Base-by-base conservation (phyloP, 2,113 vertebrate genomes). In the Oncorhynchus tshawytscha region DNA sequence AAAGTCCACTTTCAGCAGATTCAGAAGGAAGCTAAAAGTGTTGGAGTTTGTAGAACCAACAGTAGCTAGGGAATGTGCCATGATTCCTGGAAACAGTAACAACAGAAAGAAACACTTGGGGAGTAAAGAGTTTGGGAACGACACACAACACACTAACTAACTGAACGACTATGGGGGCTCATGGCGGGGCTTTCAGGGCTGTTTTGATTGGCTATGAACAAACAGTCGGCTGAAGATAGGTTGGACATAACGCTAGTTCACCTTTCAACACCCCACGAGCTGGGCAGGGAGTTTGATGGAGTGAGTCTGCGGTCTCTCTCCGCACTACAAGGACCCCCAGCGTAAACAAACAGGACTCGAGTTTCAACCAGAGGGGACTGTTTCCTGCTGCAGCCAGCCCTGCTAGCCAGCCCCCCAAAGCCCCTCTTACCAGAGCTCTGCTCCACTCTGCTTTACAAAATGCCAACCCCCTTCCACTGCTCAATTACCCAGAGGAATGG, bases 391-490 rank as follows among this genome's bases (percentile, higher is more conserved):
- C 39, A 82, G 88, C 80, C 11, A 77, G 81, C 81, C 68, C 77
- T 45, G 90, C 89, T 83, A 82, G 88, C 81, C 13, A 77, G 81
- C 80, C 68, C 76, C 79, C 60, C 65, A 68, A 68, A 68, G n/a
- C 78, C 81, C 85, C 48, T 75, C 86, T 88, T 86, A 84, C 87
- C 88, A 86, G 85, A 86, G 85, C 72, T 25, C 27, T 3, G 62
- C 82, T 82, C 24, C 15, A 59, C 82, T 83, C 74, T 86, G 80
- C 81, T 82, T 16, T 85, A 85, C 82, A 84, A 87, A 92, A 91
- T 91, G 87, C 91, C 86, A 92, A 88, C 86, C 90, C 91, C 89
- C 90, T 92, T 92, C 91, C 90, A 92, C 91, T 87, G 89, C 90
- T 92, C 90, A 90, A 91, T 87, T 92, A 90, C 90, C 79, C 81